phyloP scores from a whole-genome alignment of 2,888 invertebrate species.

The Pseudococcus viburni region DNA sequence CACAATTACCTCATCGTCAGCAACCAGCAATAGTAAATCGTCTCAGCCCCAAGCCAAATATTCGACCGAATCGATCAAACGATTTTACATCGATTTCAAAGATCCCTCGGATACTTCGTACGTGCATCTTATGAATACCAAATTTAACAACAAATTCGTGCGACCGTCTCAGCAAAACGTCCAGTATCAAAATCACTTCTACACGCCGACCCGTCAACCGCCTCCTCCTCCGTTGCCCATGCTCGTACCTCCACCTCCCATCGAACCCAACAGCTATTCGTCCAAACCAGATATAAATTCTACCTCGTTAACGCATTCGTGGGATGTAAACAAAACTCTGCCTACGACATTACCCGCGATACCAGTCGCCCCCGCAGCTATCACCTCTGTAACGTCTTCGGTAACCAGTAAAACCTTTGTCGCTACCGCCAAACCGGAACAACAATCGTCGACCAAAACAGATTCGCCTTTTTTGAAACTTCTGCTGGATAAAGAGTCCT shows the following conservation, averaged over 20 bases:
- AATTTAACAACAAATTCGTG: slow-evolving; percentile 70
- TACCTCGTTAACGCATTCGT: slow-evolving; percentile 52
- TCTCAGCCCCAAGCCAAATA: slow-evolving; percentile 56
- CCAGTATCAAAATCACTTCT: slow-evolving; percentile 59
- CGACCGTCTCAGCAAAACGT: slow-evolving; percentile 22
- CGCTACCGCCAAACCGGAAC: slow-evolving; percentile 49
- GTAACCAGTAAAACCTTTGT: slow-evolving; percentile 59
- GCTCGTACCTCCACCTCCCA: slow-evolving; percentile 78
- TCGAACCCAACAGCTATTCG: slow-evolving; percentile 66
- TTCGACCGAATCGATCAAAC: slow-evolving; percentile 48
- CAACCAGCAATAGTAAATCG: slow-evolving; percentile 13
- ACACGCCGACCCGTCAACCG: slow-evolving; percentile 28
- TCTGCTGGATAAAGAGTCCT: slow-evolving; percentile 48
- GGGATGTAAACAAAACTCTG: slow-evolving; percentile 15
- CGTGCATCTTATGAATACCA: slow-evolving; percentile 56
- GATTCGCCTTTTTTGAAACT: slow-evolving; percentile 54
- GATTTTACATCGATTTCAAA: slow-evolving; percentile 63
- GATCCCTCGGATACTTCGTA: slow-evolving; percentile 52
- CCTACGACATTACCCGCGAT: slow-evolving; percentile 47
- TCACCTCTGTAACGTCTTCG: slow-evolving; percentile 67
- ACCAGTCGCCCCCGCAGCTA: slow-evolving; percentile 68
- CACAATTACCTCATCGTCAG: slow-evolving; percentile 62
- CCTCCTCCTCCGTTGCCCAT: slow-evolving; percentile 76
- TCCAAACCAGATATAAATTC: slow-evolving; percentile 43
- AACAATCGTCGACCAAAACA: background rate